Percentiles rank a stretch among this genome's conserved stretches.
phyloP scores from a whole-genome alignment of 2,113 vertebrate genomes.

The Epinephelus cyanopodus region DNA sequence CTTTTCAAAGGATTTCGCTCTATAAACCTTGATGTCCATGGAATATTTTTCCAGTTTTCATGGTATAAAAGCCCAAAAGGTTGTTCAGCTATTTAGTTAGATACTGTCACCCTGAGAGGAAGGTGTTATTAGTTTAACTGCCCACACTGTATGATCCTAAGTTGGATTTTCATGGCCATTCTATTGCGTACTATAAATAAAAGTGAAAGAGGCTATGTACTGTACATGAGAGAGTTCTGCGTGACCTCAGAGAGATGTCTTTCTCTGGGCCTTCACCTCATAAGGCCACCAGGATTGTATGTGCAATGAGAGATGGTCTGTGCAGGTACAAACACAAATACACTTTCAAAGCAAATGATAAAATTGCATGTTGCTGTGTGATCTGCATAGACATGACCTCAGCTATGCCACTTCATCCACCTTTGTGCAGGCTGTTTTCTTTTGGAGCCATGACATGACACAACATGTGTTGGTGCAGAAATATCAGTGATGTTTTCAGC shows the following conservation, averaged over 20 bases:
- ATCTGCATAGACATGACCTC: slow-evolving; percentile 18
- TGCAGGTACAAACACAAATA: background rate
- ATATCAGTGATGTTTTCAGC: background rate
- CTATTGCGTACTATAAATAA: background rate
- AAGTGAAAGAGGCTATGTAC: background rate
- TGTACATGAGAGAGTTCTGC: background rate
- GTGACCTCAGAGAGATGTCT: background rate
- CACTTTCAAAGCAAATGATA: background rate
- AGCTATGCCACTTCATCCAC: background rate
- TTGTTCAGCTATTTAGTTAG: background rate
- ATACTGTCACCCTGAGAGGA: background rate
- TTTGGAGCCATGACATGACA: background rate
- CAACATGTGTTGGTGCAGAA: slow-evolving; percentile 1
- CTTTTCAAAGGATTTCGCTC: background rate
- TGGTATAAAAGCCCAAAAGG: background rate
- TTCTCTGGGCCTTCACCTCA: background rate
- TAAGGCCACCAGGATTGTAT: background rate
- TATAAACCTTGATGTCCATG: background rate
- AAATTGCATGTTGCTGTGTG: background rate
- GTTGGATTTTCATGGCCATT: background rate
- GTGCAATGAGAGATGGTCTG: background rate
- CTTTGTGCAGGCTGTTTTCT: background rate
- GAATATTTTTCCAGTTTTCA: background rate
- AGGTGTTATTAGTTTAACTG: background rate
- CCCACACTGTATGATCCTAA: background rate